A percentile compares a stretch with the other conserved stretches of the same genome.
phyloP scores from a whole-genome alignment of 92 coral and sea anemone species.

The Virgularia gustaviana region DNA sequence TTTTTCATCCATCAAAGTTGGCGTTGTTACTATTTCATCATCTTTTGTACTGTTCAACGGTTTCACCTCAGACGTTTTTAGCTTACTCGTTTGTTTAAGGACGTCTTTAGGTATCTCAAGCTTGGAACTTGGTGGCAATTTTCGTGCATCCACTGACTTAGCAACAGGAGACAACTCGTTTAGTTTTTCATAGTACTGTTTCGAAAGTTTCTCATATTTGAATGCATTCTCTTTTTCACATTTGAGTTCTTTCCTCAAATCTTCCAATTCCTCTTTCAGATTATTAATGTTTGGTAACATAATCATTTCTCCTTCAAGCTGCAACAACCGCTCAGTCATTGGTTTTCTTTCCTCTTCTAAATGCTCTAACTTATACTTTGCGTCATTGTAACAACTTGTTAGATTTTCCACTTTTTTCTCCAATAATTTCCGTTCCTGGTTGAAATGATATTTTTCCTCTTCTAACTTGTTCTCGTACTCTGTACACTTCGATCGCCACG shows the following conservation, averaged over 20 bases:
- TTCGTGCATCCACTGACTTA: neutral
- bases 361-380: neutral
- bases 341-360: neutral
- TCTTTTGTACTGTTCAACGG: neutral
- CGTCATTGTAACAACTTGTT: neutral
- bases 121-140: neutral
- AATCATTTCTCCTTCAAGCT: neutral
- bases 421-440: neutral
- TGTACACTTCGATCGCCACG: slow-evolving; percentile 24
- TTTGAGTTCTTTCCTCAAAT: neutral
- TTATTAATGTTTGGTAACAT: neutral
- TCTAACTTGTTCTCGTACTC: neutral
- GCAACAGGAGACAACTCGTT: neutral
- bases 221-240: neutral
- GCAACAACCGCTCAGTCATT: neutral
- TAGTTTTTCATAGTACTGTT: neutral
- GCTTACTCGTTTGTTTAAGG: neutral
- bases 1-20: neutral
- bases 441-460: neutral
- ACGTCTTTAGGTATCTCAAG: neutral
- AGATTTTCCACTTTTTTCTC: neutral
- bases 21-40: neutral
- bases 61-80: neutral
- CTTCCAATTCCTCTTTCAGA: neutral
- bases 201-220: neutral